Percentiles rank a stretch among this genome's conserved stretches.
These are phyloP conservation scores for Nipponacmea schrenckii DNA, from an alignment of 2,888 invertebrate species.

Conservation along the genomic window DNA sequence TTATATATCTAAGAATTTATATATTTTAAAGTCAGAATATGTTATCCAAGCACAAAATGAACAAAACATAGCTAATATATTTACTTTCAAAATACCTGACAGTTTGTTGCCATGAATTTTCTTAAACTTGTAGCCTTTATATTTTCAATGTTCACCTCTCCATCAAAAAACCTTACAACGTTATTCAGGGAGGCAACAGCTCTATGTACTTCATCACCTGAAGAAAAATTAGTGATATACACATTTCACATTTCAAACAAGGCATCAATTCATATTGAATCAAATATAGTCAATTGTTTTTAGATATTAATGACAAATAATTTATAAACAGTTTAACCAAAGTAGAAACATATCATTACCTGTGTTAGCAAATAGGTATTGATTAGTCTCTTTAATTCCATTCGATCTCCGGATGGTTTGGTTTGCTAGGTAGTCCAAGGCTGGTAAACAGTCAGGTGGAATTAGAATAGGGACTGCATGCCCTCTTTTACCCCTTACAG, in stretches of 20 bases:
- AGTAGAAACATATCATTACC: neutral
- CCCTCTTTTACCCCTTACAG: no score
- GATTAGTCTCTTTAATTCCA: neutral
- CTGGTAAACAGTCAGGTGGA: neutral
- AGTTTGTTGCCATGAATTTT: neutral
- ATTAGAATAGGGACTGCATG: no score
- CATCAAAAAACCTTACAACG: neutral
- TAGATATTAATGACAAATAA: no score
- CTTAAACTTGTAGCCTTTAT: neutral
- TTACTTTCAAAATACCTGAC: neutral
- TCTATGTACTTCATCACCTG: neutral
- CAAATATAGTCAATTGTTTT: no score
- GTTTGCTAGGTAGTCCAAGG: neutral
- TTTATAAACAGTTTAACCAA: no score
- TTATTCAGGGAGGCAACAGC: neutral
- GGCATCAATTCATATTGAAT: no score
- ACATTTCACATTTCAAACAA: neutral
- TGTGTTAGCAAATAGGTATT: neutral
- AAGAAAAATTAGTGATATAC: neutral
- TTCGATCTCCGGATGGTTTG: neutral
- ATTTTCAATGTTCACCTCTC: neutral
- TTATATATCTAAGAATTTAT: no score
- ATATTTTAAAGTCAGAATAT: no score
- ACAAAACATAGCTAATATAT: no score
- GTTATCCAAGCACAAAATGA: no score